Evolutionary conservation across 2,888 invertebrate genomes (phyloP), one percentile per base, ranked within the genome.

Genomic region (Dichetophora obliterata): DNA sequence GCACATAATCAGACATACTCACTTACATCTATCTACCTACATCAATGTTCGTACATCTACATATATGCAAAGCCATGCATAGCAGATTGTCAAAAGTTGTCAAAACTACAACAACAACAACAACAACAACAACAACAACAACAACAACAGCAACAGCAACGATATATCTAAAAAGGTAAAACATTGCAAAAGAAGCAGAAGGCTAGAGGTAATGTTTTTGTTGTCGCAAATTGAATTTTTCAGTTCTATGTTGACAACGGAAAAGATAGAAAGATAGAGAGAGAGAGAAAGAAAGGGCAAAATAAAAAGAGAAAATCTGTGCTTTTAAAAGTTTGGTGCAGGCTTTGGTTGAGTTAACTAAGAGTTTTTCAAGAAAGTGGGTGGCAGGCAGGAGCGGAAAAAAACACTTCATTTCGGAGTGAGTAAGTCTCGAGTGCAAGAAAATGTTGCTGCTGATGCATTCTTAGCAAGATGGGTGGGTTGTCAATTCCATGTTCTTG

Each of bases 161-260:
- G n/a, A 16, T 37, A 54, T 54, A 59, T 22, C 57, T 22, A 22
- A 19, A 22, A 19, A 54, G 22, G 54, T 19, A 22, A 54, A 22
- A 22, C 19, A 19, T 54, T 14, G 57, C 27, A 11, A 27, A 11
- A 59, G 57, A 37, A 9, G 22, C n/a, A 66, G 24, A n/a, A 66
- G 37, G 65, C 34, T 19, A 27, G 5, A 19, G 37, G 65, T 16
- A 34, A 37, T 68, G 48, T 68, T 73, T 63, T 73, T 73, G 73
- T 73, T 63, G 63, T 24, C 34, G 73, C 61, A 73, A 73, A 73
- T 73, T 73, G 73, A 73, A 73, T 73, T 73, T 73, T 31, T 34
- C 11, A 48, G 48, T 52, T 27, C 22, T 34, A 50, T 34, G 66
- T 34, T 22, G 57, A 22, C 11, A 54, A 59, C 11, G 19, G 57